phyloP scores from a whole-genome alignment of 2,113 vertebrate genomes.

The Podarcis raffonei region DNA sequence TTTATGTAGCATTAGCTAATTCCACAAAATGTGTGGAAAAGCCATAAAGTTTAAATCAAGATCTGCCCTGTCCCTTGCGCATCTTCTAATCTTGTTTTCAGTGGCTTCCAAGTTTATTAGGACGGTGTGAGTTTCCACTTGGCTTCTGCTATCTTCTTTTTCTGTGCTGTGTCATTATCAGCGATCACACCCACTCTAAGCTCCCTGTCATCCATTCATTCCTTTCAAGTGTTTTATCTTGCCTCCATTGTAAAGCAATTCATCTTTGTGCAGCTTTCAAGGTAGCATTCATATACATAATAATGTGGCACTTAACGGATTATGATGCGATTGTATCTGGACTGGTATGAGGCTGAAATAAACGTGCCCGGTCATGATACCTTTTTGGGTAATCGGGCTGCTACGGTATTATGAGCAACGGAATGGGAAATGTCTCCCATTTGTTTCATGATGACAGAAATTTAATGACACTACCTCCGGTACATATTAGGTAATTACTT shows the following conservation, averaged over 20 bases:
- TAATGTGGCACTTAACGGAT: constrained; percentile 20
- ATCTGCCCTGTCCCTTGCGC: too few relatives aligned
- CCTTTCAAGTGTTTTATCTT: constrained; percentile 28
- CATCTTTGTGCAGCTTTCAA: constrained; percentile 7
- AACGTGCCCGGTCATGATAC: background rate
- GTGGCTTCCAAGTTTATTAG: background rate
- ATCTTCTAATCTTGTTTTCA: background rate
- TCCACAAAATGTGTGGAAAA: background rate
- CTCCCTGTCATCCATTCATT: constrained; percentile 1
- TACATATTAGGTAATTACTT: background rate
- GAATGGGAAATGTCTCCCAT: background rate
- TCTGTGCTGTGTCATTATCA: background rate
- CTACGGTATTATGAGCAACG: background rate
- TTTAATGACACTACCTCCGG: background rate
- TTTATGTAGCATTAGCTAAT: background rate
- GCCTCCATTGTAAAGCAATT: constrained; percentile 22
- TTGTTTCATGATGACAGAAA: background rate
- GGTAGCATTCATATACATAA: constrained; percentile 31
- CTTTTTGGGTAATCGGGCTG: constrained; percentile 1
- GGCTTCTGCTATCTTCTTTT: background rate
- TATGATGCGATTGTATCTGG: background rate
- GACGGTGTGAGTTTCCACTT: background rate
- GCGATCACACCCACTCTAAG: constrained; percentile 13
- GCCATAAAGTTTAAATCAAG: background rate
- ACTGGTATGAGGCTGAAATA: background rate